A percentile compares a stretch with the other conserved stretches of the same genome.
Evolutionary conservation across 2,888 invertebrate genomes (phyloP).

Genomic region (Oscheius sp.): DNA sequence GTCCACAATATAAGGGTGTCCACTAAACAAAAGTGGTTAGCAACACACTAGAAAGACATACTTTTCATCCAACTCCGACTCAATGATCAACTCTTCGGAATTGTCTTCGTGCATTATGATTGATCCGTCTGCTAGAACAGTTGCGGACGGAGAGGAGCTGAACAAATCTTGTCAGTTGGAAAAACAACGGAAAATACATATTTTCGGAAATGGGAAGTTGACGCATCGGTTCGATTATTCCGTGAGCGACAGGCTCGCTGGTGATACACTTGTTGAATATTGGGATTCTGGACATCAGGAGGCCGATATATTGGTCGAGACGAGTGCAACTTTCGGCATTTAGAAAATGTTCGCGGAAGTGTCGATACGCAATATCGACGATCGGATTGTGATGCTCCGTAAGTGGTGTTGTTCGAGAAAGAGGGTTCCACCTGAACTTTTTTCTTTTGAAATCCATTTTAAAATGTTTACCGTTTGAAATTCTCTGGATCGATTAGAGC

Average conservation of each 20-base stretch:
- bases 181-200: not conserved
- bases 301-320: slow-evolving; percentile 44
- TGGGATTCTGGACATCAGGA: slow-evolving; percentile 15
- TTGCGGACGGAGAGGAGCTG: slow-evolving; percentile 12
- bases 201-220: slow-evolving; percentile 20
- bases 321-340: slow-evolving; percentile 36
- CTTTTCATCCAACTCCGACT: slow-evolving; percentile 7
- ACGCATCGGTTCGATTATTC: slow-evolving; percentile 19
- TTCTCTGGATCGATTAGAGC: slow-evolving; percentile 32
- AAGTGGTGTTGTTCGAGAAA: slow-evolving; percentile 24
- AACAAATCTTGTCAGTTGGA: not conserved
- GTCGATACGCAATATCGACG: slow-evolving; percentile 41
- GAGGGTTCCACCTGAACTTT: slow-evolving; percentile 49
- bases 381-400: slow-evolving; percentile 48
- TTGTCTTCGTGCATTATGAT: not conserved
- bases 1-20: slow-evolving; percentile 18
- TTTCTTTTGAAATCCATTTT: not conserved
- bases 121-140: slow-evolving; percentile 30
- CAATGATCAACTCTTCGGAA: slow-evolving; percentile 13
- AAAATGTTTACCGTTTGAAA: slow-evolving; percentile 35
- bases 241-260: slow-evolving; percentile 10
- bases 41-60: not conserved
- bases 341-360: slow-evolving; percentile 38
- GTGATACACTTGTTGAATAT: slow-evolving; percentile 29
- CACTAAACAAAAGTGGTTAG: not conserved